Evolutionary conservation across 2,888 invertebrate genomes (phyloP), one percentile per base, ranked within the genome.

Genomic region (Gymnosoma rotundatum): DNA sequence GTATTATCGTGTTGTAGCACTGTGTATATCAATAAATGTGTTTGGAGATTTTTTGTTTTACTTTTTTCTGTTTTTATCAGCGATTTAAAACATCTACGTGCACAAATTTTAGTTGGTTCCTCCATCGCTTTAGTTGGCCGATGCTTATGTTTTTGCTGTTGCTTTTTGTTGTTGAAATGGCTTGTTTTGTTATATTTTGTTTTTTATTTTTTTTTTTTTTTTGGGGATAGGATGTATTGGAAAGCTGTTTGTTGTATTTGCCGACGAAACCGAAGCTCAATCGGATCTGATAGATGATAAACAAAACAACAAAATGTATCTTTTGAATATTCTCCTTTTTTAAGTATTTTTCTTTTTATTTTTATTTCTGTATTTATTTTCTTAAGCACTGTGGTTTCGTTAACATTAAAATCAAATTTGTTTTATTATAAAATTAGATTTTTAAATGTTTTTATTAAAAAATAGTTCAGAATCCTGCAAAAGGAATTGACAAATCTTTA

Each of bases 61-160:
- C 21, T 83, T 78, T 85, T 70, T 81, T 70, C 73, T 82, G 70
- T 72, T 83, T 79, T 76, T 83, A 83, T 82, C 81, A 83, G 73
- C 82, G 84, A 85, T 86, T 85, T 78, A 86, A 85, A 84, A 80
- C 84, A 82, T 85, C 81, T 83, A 70, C 85, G 83, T 84, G 76
- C 80, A 78, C 83, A 86, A 83, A 81, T 86, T 83, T 86, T 70
- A 75, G 80, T 76, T 83, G 81, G 74, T 54, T 69, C 80, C 88
- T 88, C 52, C 52, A 63, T 61, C 18, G 52, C 36, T 61, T 21
- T 70, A 52, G 63, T 64, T 75, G 50, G 66, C 21, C 25, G 52
- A 2, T 66, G 69, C 12, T 66, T 32, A 32, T 32, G 32, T 32
- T 32, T 2, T 32, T 66, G 69, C 32, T 81, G 54, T 70, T 32